Evolutionary conservation across 1,140 invertebrate genomes (phyloP).

Genomic region (Platyscapa corneri): DNA sequence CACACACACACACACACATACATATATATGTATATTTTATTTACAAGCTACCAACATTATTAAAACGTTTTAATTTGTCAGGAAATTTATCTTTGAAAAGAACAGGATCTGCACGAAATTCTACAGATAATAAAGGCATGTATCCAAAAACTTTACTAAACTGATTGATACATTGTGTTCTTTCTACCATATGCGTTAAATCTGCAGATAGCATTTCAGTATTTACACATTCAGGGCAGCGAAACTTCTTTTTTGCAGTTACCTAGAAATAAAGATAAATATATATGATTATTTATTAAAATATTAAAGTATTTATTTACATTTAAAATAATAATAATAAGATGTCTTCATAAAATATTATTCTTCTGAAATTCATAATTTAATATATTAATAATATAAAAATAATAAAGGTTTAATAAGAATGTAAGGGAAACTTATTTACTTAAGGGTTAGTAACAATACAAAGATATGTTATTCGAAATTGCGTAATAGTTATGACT

Average conservation of each 20-base stretch:
- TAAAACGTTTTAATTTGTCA: slow-evolving; percentile 90
- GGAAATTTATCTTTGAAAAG: slow-evolving; percentile 93
- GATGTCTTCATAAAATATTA: no score
- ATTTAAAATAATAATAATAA: no score
- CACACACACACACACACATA: no score
- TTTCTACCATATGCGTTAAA: slow-evolving; percentile 92
- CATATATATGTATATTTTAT: neutral
- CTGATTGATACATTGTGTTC: slow-evolving; percentile 93
- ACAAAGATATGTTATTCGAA: no score
- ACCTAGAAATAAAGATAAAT: slow-evolving; percentile 77
- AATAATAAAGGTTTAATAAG: no score
- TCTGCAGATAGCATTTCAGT: slow-evolving; percentile 96
- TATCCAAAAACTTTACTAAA: slow-evolving; percentile 89
- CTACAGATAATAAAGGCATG: slow-evolving; percentile 91
- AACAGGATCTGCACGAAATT: slow-evolving; percentile 96
- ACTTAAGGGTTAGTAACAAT: no score
- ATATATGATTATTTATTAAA: slow-evolving; percentile 5
- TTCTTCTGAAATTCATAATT: no score
- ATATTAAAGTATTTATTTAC: no score
- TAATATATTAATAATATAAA: no score
- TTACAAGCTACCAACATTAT: slow-evolving; percentile 92
- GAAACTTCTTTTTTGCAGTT: slow-evolving; percentile 98
- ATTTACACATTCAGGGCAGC: slow-evolving; percentile 95
- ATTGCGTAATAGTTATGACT: no score
- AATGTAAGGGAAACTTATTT: no score